Conservation (phyloP, 2,888 invertebrate genomes). For the Listrodromus nycthemerus region DNA sequence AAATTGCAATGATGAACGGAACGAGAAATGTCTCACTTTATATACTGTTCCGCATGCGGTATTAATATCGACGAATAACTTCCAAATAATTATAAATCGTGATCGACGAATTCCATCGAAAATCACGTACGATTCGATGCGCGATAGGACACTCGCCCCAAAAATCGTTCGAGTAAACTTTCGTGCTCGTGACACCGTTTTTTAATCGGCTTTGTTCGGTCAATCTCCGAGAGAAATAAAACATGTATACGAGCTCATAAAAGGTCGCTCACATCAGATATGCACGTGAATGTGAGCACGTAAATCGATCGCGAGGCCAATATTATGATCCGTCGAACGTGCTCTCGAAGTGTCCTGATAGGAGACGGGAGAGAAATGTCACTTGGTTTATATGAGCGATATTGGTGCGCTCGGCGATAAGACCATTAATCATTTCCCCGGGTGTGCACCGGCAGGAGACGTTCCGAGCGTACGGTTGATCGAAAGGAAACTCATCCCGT, state of each 20-base stretch:
- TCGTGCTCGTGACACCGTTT: background rate
- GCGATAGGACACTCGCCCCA: background rate
- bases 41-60: background rate
- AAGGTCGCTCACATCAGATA: background rate
- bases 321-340: constrained; percentile 15
- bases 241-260: background rate
- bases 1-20: constrained; percentile 1
- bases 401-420: constrained; percentile 33
- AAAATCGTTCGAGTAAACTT: background rate
- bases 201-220: background rate
- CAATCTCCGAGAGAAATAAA: background rate
- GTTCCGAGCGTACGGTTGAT: constrained; percentile 50
- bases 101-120: background rate
- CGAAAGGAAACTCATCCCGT: constrained; percentile 53
- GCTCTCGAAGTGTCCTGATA: background rate
- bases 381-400: constrained; percentile 37
- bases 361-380: constrained; percentile 18
- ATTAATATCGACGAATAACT: background rate
- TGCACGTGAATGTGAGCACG: background rate
- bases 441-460: constrained; percentile 9
- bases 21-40: background rate
- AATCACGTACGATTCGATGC: background rate
- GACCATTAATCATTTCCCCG: constrained; percentile 54
- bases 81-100: background rate
- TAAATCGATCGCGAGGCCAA: background rate